Percentiles rank a stretch among this genome's conserved stretches.
Conservation (phyloP, 2,113 vertebrate genomes). For the Notechis scutatus region DNA sequence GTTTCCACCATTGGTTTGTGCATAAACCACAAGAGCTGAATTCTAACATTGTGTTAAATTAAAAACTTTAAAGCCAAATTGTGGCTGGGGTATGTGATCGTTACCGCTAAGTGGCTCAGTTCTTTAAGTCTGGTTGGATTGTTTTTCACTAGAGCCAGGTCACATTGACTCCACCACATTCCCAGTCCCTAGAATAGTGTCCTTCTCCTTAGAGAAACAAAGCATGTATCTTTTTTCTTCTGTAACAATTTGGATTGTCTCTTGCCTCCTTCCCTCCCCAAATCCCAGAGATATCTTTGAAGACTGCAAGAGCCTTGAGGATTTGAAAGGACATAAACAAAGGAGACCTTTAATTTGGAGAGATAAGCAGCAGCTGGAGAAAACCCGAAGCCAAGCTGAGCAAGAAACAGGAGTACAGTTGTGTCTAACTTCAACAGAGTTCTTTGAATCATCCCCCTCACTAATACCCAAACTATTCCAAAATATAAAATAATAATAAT, state of each 20-base stretch:
- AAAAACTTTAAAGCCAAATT: neutral
- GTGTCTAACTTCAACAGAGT: conserved; percentile 53
- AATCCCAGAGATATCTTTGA: neutral
- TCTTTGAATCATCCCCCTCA: conserved; percentile 36
- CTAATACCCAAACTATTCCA: neutral
- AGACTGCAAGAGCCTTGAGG: conserved; percentile 45
- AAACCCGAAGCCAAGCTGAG: conserved; percentile 31
- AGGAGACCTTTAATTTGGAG: conserved; percentile 22
- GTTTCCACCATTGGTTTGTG: neutral
- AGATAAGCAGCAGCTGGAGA: conserved; percentile 54
- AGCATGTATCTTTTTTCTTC: neutral
- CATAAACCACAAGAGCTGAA: neutral
- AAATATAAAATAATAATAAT: neutral
- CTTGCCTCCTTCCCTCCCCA: conserved; percentile 3
- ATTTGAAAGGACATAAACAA: conserved; percentile 39
- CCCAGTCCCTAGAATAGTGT: neutral
- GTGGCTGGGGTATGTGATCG: neutral
- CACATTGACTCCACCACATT: neutral
- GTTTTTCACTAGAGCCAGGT: neutral
- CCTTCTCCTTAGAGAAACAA: neutral
- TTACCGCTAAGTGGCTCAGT: neutral
- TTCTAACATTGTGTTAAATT: neutral
- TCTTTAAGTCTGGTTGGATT: neutral
- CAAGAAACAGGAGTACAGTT: conserved; percentile 31
- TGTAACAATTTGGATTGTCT: neutral